Conservation (phyloP, 2,113 vertebrate genomes). For the Struthidea cinerea region DNA sequence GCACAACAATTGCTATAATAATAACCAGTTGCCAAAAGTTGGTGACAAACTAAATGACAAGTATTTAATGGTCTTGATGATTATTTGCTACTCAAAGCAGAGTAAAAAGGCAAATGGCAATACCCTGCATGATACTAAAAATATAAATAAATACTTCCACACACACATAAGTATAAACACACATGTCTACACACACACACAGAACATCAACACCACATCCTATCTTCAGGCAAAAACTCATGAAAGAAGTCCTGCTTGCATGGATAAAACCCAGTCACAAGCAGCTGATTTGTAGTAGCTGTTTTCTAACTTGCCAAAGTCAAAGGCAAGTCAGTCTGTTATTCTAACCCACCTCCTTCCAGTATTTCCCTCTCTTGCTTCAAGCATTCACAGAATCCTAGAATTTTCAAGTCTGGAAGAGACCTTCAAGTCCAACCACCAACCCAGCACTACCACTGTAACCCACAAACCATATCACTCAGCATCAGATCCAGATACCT, state of each 20-base stretch:
- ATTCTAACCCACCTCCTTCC: background rate
- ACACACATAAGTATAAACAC: background rate
- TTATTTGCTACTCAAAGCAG: background rate
- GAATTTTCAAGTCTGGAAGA: background rate
- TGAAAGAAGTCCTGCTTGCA: background rate
- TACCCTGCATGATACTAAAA: background rate
- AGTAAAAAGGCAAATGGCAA: background rate
- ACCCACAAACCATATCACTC: background rate
- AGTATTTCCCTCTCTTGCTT: background rate
- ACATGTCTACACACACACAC: background rate
- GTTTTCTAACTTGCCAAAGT: background rate
- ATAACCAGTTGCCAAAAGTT: background rate
- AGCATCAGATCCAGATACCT: background rate
- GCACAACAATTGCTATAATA: background rate
- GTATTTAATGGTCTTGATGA: background rate
- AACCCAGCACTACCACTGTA: background rate
- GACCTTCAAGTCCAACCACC: background rate
- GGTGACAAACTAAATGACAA: background rate
- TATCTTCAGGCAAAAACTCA: background rate
- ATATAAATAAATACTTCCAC: background rate
- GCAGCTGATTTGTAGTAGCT: fast-evolving
- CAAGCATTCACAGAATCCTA: background rate
- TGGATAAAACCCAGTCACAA: background rate
- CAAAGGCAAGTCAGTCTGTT: background rate
- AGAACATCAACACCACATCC: background rate